These are phyloP conservation scores for Acanthosepion pharaonis DNA, from an alignment of 2,888 invertebrate species.

Conservation along the genomic window DNA sequence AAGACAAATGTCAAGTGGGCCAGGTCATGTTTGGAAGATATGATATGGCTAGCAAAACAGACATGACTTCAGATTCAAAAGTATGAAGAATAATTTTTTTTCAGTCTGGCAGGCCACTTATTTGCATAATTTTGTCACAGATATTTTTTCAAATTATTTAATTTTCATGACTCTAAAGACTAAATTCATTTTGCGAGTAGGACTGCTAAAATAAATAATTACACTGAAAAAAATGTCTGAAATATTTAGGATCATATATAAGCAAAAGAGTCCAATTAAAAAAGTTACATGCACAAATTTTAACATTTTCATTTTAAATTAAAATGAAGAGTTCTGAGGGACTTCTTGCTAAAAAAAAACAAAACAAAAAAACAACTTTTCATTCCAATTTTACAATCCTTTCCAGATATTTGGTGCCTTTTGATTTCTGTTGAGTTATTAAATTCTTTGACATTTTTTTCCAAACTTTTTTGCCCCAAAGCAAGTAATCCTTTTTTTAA, in stretches of 20 bases:
- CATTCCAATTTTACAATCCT: not conserved
- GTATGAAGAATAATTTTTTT: not conserved
- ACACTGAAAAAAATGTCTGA: not conserved
- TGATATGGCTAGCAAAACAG: not conserved
- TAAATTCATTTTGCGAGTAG: not conserved
- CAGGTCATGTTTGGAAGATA: conserved; percentile 1
- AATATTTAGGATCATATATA: too few species aligned
- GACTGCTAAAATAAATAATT: not conserved
- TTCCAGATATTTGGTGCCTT: not conserved
- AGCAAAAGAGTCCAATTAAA: too few species aligned
- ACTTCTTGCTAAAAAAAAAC: not conserved
- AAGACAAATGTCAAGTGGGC: conserved; percentile 11
- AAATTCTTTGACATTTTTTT: not conserved
- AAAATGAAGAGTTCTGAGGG: not conserved
- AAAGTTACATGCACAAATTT: too few species aligned
- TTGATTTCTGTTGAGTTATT: not conserved
- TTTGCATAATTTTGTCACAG: not conserved
- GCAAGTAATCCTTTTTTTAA: not conserved
- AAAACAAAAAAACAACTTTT: not conserved
- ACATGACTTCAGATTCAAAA: not conserved
- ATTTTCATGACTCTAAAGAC: not conserved
- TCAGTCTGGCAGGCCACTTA: not conserved
- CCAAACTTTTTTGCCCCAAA: not conserved
- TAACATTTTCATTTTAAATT: not conserved
- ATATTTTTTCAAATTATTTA: not conserved